phyloP scores from a whole-genome alignment of 2,797 vertebrate genomes.

The Remorina albescens region DNA sequence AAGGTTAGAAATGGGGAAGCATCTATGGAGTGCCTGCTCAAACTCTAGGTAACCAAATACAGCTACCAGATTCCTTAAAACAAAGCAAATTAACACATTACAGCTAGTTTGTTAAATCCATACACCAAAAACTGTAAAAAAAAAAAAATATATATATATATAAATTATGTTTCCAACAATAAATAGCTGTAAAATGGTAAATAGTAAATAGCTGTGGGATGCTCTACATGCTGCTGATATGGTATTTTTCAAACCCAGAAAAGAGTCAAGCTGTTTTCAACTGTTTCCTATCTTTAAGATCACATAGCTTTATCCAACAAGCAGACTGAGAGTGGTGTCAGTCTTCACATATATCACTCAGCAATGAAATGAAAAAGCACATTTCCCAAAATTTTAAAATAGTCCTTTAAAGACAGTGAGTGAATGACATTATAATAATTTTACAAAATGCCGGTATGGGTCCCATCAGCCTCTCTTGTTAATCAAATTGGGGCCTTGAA shows the following conservation, averaged over 20 bases:
- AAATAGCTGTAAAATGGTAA: too few relatives aligned
- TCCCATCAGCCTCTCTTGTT: conserved; percentile 6
- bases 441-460: conserved; percentile 61
- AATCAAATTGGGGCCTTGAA: conserved; percentile 32
- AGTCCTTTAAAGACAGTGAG: conserved; percentile 21
- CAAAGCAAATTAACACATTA: neutral
- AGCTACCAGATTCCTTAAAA: neutral
- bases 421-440: conserved; percentile 18
- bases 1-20: conserved; percentile 2
- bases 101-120: neutral
- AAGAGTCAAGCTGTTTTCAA: neutral
- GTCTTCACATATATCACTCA: neutral
- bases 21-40: neutral
- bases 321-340: neutral
- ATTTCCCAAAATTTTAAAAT: neutral
- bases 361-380: neutral
- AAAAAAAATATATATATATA: too few relatives aligned
- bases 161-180: too few relatives aligned
- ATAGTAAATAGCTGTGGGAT: too few relatives aligned
- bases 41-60: neutral
- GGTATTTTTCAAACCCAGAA: neutral
- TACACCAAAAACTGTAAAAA: neutral
- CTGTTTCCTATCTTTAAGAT: conserved; percentile 7
- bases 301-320: neutral
- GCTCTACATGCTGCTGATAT: too few relatives aligned